Percentiles rank a stretch among this genome's conserved stretches.
phyloP scores from a whole-genome alignment of 2,113 vertebrate species.

The Hyaena hyaena region DNA sequence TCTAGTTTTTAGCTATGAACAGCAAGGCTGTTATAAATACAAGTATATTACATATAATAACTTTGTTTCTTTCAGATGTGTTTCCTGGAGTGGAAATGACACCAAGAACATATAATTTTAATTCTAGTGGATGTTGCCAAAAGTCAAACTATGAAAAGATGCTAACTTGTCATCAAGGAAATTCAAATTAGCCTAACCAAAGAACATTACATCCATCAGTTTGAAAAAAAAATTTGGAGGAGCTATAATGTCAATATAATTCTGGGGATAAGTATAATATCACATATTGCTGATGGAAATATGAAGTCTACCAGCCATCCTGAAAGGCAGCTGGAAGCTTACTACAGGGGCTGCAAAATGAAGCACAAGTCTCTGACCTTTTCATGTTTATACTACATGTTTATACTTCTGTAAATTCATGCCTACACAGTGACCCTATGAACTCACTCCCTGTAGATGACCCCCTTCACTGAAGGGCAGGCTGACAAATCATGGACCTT shows the following conservation, averaged over 20 bases:
- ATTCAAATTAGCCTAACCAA: conserved; percentile 1
- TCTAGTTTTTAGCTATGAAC: background rate
- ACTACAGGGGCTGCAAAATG: conserved; percentile 28
- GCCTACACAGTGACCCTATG: accelerated
- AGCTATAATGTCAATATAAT: background rate
- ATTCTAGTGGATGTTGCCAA: conserved; percentile 9
- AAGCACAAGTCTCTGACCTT: background rate
- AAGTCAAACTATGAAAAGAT: conserved; percentile 19
- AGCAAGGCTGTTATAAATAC: background rate
- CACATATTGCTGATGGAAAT: background rate
- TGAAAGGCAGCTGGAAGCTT: background rate
- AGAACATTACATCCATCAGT: background rate
- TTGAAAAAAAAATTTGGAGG: background rate
- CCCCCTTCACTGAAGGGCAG: background rate
- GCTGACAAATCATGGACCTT: background rate
- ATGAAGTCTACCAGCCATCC: background rate
- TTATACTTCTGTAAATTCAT: background rate
- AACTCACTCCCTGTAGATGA: background rate
- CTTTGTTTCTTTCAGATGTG: background rate
- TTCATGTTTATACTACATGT: background rate
- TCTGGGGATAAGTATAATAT: background rate
- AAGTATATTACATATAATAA: background rate
- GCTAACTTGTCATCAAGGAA: background rate
- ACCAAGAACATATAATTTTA: conserved; percentile 29
- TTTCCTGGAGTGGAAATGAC: background rate